Percentiles rank a stretch among this genome's conserved stretches.
Evolutionary conservation across 2,888 invertebrate species (phyloP).

Genomic region (Meiosimyza decipiens): DNA sequence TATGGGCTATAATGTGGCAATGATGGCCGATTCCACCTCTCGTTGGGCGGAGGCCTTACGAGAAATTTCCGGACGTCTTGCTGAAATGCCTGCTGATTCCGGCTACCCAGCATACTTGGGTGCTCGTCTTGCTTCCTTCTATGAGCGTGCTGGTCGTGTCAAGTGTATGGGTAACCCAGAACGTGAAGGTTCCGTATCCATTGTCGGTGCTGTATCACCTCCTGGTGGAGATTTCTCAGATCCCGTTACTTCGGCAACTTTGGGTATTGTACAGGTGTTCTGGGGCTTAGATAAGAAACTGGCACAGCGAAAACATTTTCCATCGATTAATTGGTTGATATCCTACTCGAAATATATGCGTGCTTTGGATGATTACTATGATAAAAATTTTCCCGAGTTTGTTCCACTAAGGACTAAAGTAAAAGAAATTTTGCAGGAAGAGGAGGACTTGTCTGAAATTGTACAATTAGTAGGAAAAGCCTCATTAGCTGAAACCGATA

Average conservation of each 20-base stretch:
- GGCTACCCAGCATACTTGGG: slow-evolving; percentile 99
- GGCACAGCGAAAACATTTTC: slow-evolving; percentile 98
- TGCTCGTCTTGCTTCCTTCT: slow-evolving; percentile 96
- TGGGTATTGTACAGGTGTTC: slow-evolving; percentile 98
- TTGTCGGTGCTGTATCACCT: slow-evolving; percentile 98
- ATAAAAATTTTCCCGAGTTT: slow-evolving; percentile 96
- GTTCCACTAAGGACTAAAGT: slow-evolving; percentile 92
- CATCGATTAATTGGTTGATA: slow-evolving; percentile 99
- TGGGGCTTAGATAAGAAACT: slow-evolving; percentile 99
- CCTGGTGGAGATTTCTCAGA: slow-evolving; percentile 99
- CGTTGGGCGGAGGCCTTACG: slow-evolving; percentile 99
- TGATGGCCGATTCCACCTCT: slow-evolving; percentile 99
- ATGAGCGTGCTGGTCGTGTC: slow-evolving; percentile 97
- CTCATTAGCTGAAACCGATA: slow-evolving; percentile 96
- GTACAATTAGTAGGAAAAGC: slow-evolving; percentile 99
- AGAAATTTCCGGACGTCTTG: slow-evolving; percentile 93
- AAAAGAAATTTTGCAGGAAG: slow-evolving; percentile 94
- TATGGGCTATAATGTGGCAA: slow-evolving; percentile 99
- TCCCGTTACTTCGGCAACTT: slow-evolving; percentile 97
- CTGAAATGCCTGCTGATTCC: slow-evolving; percentile 98
- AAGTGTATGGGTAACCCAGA: slow-evolving; percentile 96
- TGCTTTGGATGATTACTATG: slow-evolving; percentile 97
- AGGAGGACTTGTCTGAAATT: slow-evolving; percentile 98
- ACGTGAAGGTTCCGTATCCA: slow-evolving; percentile 96
- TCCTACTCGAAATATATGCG: slow-evolving; percentile 98